Percentiles rank a stretch among this genome's conserved stretches.
Evolutionary conservation across 1,140 invertebrate species (phyloP).

Genomic region (Drosophila kohkoa): DNA sequence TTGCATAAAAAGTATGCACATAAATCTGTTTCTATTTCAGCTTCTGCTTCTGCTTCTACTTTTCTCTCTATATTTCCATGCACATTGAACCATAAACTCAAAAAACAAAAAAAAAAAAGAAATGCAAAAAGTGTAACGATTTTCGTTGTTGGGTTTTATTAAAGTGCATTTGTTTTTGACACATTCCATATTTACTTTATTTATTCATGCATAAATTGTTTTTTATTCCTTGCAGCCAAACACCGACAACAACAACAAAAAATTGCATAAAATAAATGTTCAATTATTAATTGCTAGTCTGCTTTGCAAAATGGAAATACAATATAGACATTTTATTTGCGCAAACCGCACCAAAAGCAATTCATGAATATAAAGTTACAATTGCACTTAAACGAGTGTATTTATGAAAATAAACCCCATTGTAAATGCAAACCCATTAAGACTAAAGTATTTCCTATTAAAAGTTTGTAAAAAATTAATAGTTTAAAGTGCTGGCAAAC

Average conservation of each 20-base stretch:
- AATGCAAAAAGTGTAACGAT: constrained; percentile 2
- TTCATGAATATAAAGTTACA: constrained; percentile 3
- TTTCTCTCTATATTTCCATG: not conserved
- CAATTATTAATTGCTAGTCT: constrained; percentile 36
- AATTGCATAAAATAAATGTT: constrained; percentile 6
- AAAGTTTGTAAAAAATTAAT: not conserved
- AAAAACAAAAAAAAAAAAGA: not conserved
- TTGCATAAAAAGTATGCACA: constrained; percentile 32
- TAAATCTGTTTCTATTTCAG: constrained; percentile 8
- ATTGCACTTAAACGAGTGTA: not conserved
- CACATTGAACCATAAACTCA: not conserved
- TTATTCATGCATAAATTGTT: constrained; percentile 38
- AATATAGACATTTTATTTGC: not conserved
- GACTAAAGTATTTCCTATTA: not conserved
- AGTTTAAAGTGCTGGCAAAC: not conserved
- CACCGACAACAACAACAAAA: not conserved
- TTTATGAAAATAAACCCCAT: not conserved
- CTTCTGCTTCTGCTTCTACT: not conserved
- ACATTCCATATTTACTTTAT: constrained; percentile 43
- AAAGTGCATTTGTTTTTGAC: constrained; percentile 36
- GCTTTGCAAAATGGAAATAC: constrained; percentile 7
- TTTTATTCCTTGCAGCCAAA: constrained; percentile 11
- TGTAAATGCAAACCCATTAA: not conserved
- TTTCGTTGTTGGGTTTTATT: constrained; percentile 14
- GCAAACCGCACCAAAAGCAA: not conserved